A percentile compares a stretch with the other conserved stretches of the same genome.
phyloP scores from a whole-genome alignment of 92 coral and sea anemone species.

The Porites evermanni region DNA sequence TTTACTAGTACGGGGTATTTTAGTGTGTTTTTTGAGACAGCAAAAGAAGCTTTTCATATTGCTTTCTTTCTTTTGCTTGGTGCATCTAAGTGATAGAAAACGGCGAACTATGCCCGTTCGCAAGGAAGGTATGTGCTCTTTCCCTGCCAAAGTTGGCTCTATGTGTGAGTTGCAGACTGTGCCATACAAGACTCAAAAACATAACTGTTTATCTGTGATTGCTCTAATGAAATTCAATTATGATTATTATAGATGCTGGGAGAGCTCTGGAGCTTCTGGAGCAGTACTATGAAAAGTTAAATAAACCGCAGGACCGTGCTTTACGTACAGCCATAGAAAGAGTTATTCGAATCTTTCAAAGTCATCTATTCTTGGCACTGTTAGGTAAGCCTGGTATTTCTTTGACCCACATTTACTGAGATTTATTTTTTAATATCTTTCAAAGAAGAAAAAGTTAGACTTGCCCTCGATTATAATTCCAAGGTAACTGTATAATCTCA shows the following conservation, averaged over 20 bases:
- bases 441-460: neutral
- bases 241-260: slow-evolving; percentile 77
- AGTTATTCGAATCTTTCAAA: slow-evolving; percentile 96
- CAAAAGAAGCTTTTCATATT: slow-evolving; percentile 11
- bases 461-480: neutral
- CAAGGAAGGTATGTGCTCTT: slow-evolving; percentile 88
- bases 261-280: slow-evolving; percentile 94
- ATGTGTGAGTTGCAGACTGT: neutral
- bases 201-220: slow-evolving; percentile 14
- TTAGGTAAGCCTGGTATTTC: slow-evolving; percentile 76
- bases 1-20: slow-evolving; percentile 18
- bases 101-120: slow-evolving; percentile 92
- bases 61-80: slow-evolving; percentile 1
- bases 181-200: neutral
- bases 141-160: neutral
- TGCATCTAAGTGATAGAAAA: slow-evolving; percentile 23
- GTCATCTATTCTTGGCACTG: slow-evolving; percentile 92
- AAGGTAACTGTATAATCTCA: neutral
- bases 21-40: slow-evolving; percentile 5
- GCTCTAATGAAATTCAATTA: slow-evolving; percentile 37
- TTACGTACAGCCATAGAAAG: slow-evolving; percentile 96
- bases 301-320: slow-evolving; percentile 97
- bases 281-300: slow-evolving; percentile 90
- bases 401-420: slow-evolving; percentile 1
- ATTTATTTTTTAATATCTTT: slow-evolving; percentile 5